phyloP scores from a whole-genome alignment of 37 sponge, comb jelly and placozoan genomes.

The Beroe forskalii region DNA sequence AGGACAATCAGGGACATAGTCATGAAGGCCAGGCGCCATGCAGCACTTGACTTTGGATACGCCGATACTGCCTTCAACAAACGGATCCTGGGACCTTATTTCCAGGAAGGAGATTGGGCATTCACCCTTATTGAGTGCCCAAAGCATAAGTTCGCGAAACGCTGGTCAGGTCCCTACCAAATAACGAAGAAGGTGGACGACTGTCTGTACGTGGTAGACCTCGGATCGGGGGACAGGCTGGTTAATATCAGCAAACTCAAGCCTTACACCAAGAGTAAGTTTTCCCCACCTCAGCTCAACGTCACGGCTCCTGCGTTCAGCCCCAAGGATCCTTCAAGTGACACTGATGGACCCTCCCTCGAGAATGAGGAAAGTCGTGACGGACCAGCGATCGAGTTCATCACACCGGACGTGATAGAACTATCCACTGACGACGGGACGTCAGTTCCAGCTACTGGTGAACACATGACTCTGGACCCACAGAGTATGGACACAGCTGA shows the following conservation, averaged over 20 bases:
- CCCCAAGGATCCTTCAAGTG: too few species aligned
- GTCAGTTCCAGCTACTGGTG: too few species aligned
- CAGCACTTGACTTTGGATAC: not conserved
- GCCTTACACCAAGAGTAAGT: not conserved
- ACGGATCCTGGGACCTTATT: not conserved
- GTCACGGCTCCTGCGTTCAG: not conserved
- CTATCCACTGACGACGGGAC: too few species aligned
- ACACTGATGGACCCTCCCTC: too few species aligned
- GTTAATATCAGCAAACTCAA: constrained; percentile 11
- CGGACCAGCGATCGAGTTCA: too few species aligned
- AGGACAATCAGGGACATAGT: not conserved
- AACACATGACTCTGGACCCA: too few species aligned
- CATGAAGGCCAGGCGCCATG: not conserved
- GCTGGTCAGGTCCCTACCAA: not conserved
- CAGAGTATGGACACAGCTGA: too few species aligned
- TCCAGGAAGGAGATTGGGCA: not conserved
- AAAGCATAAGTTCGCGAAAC: not conserved
- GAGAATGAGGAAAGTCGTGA: too few species aligned
- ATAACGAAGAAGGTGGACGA: not conserved
- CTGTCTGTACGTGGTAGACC: not conserved
- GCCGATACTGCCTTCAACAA: not conserved
- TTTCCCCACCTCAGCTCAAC: not conserved
- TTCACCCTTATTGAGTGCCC: not conserved
- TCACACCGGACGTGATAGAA: too few species aligned
- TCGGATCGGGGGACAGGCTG: not conserved